Evolutionary conservation across 2,888 invertebrate genomes (phyloP).

Genomic region (Empis stercorea): DNA sequence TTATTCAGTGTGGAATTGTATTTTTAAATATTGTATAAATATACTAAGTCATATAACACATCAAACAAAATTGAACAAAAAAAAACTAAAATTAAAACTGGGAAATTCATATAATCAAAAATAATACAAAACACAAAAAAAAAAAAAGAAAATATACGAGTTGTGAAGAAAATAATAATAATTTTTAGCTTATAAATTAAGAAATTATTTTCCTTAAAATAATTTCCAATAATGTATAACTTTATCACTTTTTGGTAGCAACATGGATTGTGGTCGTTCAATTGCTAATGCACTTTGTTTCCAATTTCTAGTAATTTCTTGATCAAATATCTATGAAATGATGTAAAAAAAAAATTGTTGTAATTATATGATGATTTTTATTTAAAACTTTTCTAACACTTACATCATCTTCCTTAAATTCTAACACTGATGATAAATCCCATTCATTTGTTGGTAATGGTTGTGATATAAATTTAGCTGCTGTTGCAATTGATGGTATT

Average conservation of each 20-base stretch:
- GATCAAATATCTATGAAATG: slow-evolving; percentile 68
- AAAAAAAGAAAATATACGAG: too few relatives aligned
- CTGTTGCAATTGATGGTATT: slow-evolving; percentile 55
- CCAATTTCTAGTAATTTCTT: slow-evolving; percentile 60
- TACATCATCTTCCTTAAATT: slow-evolving; percentile 50
- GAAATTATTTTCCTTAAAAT: slow-evolving; percentile 20
- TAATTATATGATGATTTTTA: background rate
- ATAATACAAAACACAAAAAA: too few relatives aligned
- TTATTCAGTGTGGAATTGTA: too few relatives aligned
- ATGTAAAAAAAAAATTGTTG: slow-evolving; percentile 13
- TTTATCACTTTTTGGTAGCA: slow-evolving; percentile 48
- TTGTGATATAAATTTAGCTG: slow-evolving; percentile 56
- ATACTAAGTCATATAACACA: too few relatives aligned
- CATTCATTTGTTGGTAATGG: slow-evolving; percentile 54
- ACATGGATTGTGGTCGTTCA: slow-evolving; percentile 52
- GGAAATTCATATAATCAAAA: too few relatives aligned
- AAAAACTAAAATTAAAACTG: too few relatives aligned
- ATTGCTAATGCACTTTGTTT: slow-evolving; percentile 65
- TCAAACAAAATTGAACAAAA: too few relatives aligned
- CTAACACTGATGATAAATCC: slow-evolving; percentile 52
- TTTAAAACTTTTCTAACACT: slow-evolving; percentile 17
- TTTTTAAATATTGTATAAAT: too few relatives aligned
- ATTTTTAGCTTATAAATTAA: background rate
- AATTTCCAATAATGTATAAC: slow-evolving; percentile 55
- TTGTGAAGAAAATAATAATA: too few relatives aligned